phyloP scores from a whole-genome alignment of 2,113 vertebrate genomes.

The Ia io region DNA sequence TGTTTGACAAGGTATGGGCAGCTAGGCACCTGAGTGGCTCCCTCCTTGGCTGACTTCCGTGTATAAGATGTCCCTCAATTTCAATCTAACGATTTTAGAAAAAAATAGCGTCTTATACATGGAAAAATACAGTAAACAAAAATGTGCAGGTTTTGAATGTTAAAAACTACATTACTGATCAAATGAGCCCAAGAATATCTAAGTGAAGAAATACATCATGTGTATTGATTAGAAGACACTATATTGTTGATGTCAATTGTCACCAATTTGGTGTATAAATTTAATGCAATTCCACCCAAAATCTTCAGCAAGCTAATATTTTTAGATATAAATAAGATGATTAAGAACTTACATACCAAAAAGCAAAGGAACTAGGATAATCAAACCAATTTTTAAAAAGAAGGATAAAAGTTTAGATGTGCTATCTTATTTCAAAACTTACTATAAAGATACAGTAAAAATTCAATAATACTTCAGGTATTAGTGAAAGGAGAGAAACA shows the following conservation, averaged over 20 bases:
- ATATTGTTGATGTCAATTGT: neutral
- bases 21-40: no score
- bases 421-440: neutral
- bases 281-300: neutral
- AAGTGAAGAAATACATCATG: neutral
- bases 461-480: neutral
- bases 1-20: no score
- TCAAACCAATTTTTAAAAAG: neutral
- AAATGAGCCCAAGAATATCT: neutral
- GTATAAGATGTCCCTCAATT: no score
- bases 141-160: neutral
- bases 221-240: neutral
- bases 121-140: neutral
- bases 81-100: no score
- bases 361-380: neutral
- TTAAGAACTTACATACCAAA: neutral
- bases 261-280: neutral
- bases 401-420: neutral
- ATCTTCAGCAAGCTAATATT: neutral
- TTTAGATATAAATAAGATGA: neutral
- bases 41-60: no score
- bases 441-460: neutral
- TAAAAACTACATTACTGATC: neutral
- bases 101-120: no score
- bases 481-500: neutral